Base-by-base conservation (phyloP, 2,888 invertebrate species). In the Cremastinae sp. region DNA sequence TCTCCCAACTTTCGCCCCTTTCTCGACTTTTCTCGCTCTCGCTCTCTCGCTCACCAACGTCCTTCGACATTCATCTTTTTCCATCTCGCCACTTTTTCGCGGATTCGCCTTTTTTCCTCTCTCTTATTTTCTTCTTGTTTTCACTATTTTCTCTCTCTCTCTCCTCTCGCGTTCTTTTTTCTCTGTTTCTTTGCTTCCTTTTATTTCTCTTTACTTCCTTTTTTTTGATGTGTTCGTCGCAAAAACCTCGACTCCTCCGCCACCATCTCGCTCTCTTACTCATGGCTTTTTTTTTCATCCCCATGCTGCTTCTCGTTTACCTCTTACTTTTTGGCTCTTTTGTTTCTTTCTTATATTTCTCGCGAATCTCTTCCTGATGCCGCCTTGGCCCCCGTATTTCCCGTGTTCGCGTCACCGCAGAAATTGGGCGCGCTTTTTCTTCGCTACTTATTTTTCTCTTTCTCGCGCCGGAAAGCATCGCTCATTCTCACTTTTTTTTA, bases 321-420 rank as follows among this genome's bases (percentile, higher is more conserved):
- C 22, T 49, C 47, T 16, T 62, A 18, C 61, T 64, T 36, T 22
- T 65, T 66, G 51, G 18, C 10, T 83, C 79, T 80, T 16, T 56
- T 9, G 12, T 49, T 45, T 83, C 80, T 80, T 41, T 47, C 7
- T 36, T 36, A 28, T 45, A 22, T 54, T 47, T 22, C 20, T 14
- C 14, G 8, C 12, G 5, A 38, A 12, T 38, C 22, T 69, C 47
- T 75, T 65, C 61, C 78, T 74, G n/a, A n/a, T n/a, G n/a, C 85
- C 86, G 86, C 86, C 86, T 87, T 87, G 2, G 28, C 86, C 84
- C 84, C 72, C 80, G 82, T 80, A 87, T 88, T 87, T 87, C 87
- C 85, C 82, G 80, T 80, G 79, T 81, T 83, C 82, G 78, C 28
- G 28, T 28, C 28, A 5, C 28, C 28, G 80, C 82, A 80, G 80